Evolutionary conservation across 2,888 invertebrate genomes (phyloP).

Genomic region (Lepidocyrtoides sp.): DNA sequence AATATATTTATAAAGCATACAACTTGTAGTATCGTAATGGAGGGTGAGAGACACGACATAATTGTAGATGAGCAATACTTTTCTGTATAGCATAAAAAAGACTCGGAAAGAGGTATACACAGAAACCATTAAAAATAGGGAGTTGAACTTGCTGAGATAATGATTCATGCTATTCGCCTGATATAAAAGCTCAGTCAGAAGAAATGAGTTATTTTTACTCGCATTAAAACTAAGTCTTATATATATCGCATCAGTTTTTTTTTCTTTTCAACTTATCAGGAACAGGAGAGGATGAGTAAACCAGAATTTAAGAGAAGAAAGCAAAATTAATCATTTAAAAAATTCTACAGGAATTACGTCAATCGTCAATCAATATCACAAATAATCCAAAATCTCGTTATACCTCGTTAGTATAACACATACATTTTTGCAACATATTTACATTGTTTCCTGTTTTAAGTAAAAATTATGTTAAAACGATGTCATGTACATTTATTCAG

Average conservation of each 20-base stretch:
- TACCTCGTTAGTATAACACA: too few species aligned
- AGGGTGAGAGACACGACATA: background rate
- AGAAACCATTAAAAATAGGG: background rate
- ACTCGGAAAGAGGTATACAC: background rate
- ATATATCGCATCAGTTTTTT: background rate
- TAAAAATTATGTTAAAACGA: too few species aligned
- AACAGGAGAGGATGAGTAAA: constrained; percentile 34
- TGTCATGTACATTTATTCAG: too few species aligned
- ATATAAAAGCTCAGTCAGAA: constrained; percentile 37
- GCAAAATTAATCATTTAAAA: constrained; percentile 58
- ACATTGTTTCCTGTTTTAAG: too few species aligned
- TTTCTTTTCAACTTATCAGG: constrained; percentile 14
- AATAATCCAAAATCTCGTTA: background rate
- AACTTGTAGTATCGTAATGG: background rate
- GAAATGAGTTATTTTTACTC: constrained; percentile 31
- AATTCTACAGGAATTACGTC: constrained; percentile 68
- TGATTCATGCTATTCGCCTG: constrained; percentile 68
- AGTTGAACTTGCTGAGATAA: constrained; percentile 52
- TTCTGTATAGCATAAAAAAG: background rate
- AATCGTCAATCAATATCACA: constrained; percentile 24
- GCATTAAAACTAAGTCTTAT: constrained; percentile 9
- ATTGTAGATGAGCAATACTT: constrained; percentile 44
- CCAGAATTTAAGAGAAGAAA: constrained; percentile 15
- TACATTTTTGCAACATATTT: too few species aligned
- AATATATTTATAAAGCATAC: constrained; percentile 10